Conservation (phyloP, 2,113 vertebrate genomes). For the Nestor notabilis region DNA sequence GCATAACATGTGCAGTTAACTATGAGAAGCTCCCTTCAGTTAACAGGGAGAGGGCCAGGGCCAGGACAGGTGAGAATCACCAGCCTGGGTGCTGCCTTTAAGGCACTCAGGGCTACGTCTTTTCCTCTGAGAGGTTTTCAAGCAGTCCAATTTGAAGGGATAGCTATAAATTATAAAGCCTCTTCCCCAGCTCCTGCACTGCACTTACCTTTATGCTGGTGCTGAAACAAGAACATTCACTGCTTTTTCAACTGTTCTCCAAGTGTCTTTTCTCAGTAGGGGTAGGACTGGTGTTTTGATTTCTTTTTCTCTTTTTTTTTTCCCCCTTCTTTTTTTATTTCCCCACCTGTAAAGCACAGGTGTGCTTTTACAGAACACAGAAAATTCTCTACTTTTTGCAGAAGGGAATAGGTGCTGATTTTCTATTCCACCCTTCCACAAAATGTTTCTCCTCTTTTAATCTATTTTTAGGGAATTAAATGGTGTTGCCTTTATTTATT, state of each 20-base stretch:
- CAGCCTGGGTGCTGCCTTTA: background rate
- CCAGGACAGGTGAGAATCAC: fast-evolving
- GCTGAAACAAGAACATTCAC: background rate
- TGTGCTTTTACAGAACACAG: background rate
- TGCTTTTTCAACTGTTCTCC: conserved; percentile 24
- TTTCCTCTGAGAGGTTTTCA: background rate
- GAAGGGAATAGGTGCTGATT: background rate
- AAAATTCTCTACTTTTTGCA: background rate
- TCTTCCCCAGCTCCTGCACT: background rate
- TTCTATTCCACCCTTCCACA: background rate
- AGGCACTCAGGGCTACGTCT: background rate
- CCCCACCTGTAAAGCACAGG: background rate
- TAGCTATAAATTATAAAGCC: background rate
- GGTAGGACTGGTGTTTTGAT: background rate
- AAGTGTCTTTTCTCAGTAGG: conserved; percentile 19
- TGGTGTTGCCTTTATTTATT: conserved; percentile 20
- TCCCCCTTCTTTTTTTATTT: background rate
- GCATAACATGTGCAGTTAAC: background rate
- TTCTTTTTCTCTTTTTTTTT: background rate
- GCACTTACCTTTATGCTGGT: background rate
- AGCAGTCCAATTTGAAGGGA: background rate
- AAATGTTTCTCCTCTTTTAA: background rate
- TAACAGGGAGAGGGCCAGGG: background rate
- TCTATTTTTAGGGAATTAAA: conserved; percentile 9
- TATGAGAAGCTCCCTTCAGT: background rate